Base-by-base conservation (phyloP, 2,113 vertebrate genomes). In the Leptodactylus fuscus region DNA sequence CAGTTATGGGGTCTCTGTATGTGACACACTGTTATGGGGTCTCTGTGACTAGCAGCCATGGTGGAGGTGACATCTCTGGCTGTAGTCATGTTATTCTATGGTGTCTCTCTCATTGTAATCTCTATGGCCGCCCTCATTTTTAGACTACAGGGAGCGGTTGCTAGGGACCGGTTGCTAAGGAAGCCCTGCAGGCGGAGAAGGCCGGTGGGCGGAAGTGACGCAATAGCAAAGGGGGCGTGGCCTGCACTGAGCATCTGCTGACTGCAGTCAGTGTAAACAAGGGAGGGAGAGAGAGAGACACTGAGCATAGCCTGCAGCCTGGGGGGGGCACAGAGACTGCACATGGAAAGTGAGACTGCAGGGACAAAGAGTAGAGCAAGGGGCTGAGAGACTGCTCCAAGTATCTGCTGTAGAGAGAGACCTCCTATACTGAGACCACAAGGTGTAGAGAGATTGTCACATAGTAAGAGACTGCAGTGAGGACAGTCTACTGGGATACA, bases 191-290 rank as follows among this genome's bases (percentile, higher is more conserved):
- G 67, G 44, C 13, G 41, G 24, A 48, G 27, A 16, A 10, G 5
- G 18, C 0, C 55, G 2, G 8, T 1, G 20, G 16, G 7, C 36
- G 82, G 83, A 85, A 78, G 60, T 85, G 83, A 85, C 58, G 83
- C 10, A 1, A 0, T 5, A 7, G 9, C 2, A 0, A 65, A 20
- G 60, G 29, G n/a, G 83, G 83, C 60, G 83, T n/a, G 60, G 20
- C 46, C 12, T 36, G n/a, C 12, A 16, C 2, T 8, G 22, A 49
- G 29, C 55, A 84, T 62, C 70, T 84, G 79, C 79, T 81, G 78
- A 65, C 78, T 65, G 71, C 70, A 46, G 38, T 41, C 53, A 44
- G 27, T 84, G 73, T 84, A 84, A 84, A 84, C 82, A 84, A 84
- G 71, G 74, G 55, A 46, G 73, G 67, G 51, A 49, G 16, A 29